phyloP scores from a whole-genome alignment of 1,140 invertebrate genomes.

The Atta texana region DNA sequence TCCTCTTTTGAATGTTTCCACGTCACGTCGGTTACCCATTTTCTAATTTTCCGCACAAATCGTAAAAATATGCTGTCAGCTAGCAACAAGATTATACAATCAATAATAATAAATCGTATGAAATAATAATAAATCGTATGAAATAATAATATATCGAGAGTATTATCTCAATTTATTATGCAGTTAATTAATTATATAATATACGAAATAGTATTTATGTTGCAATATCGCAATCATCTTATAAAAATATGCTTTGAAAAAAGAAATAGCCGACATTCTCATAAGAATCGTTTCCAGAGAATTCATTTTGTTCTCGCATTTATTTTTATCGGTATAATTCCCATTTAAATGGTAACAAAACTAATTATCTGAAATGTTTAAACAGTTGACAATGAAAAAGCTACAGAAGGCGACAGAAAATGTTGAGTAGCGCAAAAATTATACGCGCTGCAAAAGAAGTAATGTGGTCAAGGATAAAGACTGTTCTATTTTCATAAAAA shows the following conservation, averaged over 20 bases:
- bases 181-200: background rate
- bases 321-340: background rate
- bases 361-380: slow-evolving; percentile 3
- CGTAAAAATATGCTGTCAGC: background rate
- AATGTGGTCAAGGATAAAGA: slow-evolving; percentile 18
- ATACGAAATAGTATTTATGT: background rate
- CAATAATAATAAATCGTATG: background rate
- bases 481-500: slow-evolving; percentile 21
- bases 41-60: background rate
- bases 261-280: background rate
- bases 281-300: background rate
- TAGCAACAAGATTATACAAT: background rate
- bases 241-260: background rate
- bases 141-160: slow-evolving; percentile 1
- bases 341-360: slow-evolving; percentile 14
- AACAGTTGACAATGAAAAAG: background rate
- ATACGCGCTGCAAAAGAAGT: background rate
- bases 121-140: background rate
- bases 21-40: background rate
- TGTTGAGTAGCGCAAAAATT: background rate
- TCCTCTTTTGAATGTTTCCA: background rate
- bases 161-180: background rate
- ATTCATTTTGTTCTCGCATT: background rate
- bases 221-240: background rate
- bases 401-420: background rate